Base-by-base conservation (phyloP, 2,888 invertebrate genomes). In the Trachelus stipa region DNA sequence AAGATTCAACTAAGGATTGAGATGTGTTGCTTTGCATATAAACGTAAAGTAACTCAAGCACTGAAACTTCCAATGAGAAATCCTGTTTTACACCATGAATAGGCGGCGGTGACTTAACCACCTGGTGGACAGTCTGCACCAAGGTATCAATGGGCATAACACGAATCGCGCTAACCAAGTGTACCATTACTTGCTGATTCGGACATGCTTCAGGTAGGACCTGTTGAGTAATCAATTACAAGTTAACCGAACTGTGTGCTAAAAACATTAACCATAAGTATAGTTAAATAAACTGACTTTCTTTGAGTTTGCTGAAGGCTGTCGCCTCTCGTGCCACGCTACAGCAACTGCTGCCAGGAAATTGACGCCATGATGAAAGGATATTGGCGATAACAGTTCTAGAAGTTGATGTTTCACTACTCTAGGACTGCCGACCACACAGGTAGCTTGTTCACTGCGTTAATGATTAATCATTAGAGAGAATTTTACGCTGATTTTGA, bases 91-190 rank as follows among this genome's bases (percentile, higher is more conserved):
- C 92, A 69, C 94, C 94, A 37, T 93, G 92, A 75, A 93, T 93
- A 4, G 93, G 92, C 1, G 95, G 95, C 30, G 96, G 96, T 81
- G 96, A 95, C 90, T 96, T 96, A 40, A 97, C 94, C 80, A 97
- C 96, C 88, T 96, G 95, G 87, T 95, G 95, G 33, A 97, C 94
- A 6, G 96, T 96, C 91, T 96, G 95, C 74, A 98, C 95, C 85
- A 97, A 93, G 76, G 96, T 96, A 88, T 97, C 97, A 87, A 96
- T 94, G 3, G 97, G 97, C 92, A 98, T 95, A 1, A 97, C 96
- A 82, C 96, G 94, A 82, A 97, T 95, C 56, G 96, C 95, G 76
- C 95, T 95, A 74, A 97, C 94, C 82, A 97, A 92, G 83, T 96
- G 94, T 15, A 97, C 97, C 85, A 97, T 92, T 80, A 96, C 95